Evolutionary conservation across 1,140 invertebrate species (phyloP), one percentile per base, ranked within the genome.

Genomic region (Ylistrum balloti): DNA sequence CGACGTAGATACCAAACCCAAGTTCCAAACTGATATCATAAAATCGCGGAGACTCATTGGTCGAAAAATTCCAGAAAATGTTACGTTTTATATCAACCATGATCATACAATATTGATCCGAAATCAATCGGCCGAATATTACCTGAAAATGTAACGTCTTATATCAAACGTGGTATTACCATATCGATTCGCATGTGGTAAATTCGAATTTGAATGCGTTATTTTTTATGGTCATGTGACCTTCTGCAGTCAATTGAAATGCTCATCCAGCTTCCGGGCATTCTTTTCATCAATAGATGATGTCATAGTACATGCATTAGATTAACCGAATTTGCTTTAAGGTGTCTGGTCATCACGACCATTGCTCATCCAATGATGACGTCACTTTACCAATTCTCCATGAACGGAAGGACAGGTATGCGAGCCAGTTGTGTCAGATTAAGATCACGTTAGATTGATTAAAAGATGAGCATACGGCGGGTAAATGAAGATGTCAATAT

Each of bases 221-320:
- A 1, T 74, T 28, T 74, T 74, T 74, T 74, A 5, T 74, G 56
- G 17, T 74, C 56, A 74, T 17, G 17, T 74, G 56, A 74, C n/a
- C 22, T 74, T 28, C 56, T 74, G 22, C 7, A 28, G 56, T n/a
- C n/a, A n/a, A 74, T 74, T 74, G n/a, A 74, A 22, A 74, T 74
- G 22, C 56, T 74, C 56, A n/a, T 9, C 56, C 22, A 28, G 56
- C 56, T 74, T 74, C n/a, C 56, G 56, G 56, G 56, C n/a, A 74
- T 5, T 74, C 56, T 74, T 74, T 74, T 74, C 56, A 45, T 45
- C 41, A n/a, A 74, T 28, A n/a, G 56, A 74, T 74, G 56, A 74
- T n/a, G 56, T 74, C 56, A 74, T 74, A 74, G 9, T 28, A n/a
- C 56, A 74, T n/a, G 28, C 56, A n/a, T 74, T 74, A 7, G 56